Evolutionary conservation across 2,888 invertebrate genomes (phyloP), one percentile per base, ranked within the genome.

Genomic region (Caenorhabditis sp.): DNA sequence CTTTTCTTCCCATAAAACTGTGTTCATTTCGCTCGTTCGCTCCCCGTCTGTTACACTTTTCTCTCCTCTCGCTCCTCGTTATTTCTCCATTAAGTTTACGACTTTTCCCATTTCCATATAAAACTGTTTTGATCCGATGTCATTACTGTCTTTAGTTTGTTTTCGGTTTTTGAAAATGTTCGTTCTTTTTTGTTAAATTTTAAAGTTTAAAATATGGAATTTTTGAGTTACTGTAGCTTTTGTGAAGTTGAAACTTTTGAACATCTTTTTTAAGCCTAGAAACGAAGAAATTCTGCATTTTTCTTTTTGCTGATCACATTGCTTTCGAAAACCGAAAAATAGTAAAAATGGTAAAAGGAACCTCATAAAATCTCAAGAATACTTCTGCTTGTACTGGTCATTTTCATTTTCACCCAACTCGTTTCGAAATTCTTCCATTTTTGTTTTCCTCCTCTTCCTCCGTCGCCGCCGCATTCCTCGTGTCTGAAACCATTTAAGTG

Each of bases 121-220:
- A 61, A 61, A 61, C 61, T 61, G 61, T 64, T 55, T 62, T 9
- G 20, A 24, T 68, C 32, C 5, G 9, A 6, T 32, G 5, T 18
- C 13, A 62, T 76, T n/a, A n/a, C 32, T 28, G 67, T 50, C 80
- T 84, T 81, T 67, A 77, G 15, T 85, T 83, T 28, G n/a, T 47
- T 47, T 47, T 47, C 18, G 6, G 2, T n/a, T 11, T 20, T 32
- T 32, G 32, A 32, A 32, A 32, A 32, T 32, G 4, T n/a, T n/a
- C n/a, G n/a, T n/a, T n/a, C n/a, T n/a, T n/a, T n/a, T n/a, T n/a
- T n/a, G n/a, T n/a, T n/a, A n/a, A n/a, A n/a, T n/a, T n/a, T n/a
- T n/a, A n/a, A n/a, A n/a, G n/a, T n/a, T n/a, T n/a, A n/a, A n/a
- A n/a, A n/a, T n/a, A n/a, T n/a, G n/a, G n/a, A n/a, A n/a, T n/a